Evolutionary conservation across 2,797 vertebrate genomes (phyloP), one percentile per base, ranked within the genome.

Genomic region (Syngnathus acus): DNA sequence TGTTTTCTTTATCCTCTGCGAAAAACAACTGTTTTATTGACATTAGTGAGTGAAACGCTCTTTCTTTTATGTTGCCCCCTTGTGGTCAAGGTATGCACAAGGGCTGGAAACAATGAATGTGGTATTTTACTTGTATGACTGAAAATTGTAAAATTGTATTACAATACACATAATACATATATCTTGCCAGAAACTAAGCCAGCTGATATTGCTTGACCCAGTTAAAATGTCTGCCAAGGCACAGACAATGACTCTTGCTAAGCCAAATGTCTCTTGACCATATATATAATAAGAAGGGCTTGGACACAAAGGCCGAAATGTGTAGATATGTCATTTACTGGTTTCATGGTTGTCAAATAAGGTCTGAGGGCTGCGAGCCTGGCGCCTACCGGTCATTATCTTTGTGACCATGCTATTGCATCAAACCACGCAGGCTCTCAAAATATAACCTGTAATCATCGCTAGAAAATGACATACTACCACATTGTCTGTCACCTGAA

Each of bases 391-490:
- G 72, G 40, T 37, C 32, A 45, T 68, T 62, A 78, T 64, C 72
- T 38, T 65, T 14, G 61, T 11, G 65, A 73, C 53, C 38, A 37
- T 9, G 23, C 66, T 71, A 73, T 64, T 76, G 47, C 62, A 77
- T 72, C 37, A 80, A 78, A 77, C 82, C 77, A 67, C 78, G 62
- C 59, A 71, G 53, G 39, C 4, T 72, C 67, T 55, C 53, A 71
- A 82, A 84, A 80, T 71, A 70, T 3, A 74, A 11, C 69, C 72
- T 73, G 48, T 76, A 66, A 83, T 81, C 79, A 75, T 37, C 38
- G 37, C 40, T 11, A 70, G 37, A 72, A 65, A 68, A 51, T 11
- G 40, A 62, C 51, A 61, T 68, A 38, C 72, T 59, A 40, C 9
- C n/a, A 40, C 42, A 40, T 19, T 32, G 23, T 48, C 62, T 13